Evolutionary conservation across 2,113 vertebrate species (phyloP), one percentile per base, ranked within the genome.

Genomic region (Microtus montanus): DNA sequence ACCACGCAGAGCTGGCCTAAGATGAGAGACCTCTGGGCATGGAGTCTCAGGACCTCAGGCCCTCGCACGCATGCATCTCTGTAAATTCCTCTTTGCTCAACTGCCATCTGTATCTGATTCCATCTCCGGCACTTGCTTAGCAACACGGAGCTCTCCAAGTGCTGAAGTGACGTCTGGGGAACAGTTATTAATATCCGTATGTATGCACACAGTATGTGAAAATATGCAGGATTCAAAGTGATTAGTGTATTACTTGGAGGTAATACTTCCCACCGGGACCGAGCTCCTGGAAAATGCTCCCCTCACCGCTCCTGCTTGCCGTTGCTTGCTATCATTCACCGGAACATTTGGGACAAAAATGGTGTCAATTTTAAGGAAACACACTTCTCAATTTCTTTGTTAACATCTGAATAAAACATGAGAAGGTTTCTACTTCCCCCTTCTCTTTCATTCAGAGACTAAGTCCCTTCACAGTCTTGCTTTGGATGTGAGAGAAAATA

Each of bases 361-460:
- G 98, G 98, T 98, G 97, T 97, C 98, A 96, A 94, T 97, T 98
- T 97, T 97, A 98, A 98, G 98, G 97, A 98, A 98, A 98, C 98
- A 98, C 96, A 97, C 96, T 96, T 98, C 97, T 98, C 98, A 94
- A 97, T 96, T 98, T 97, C 98, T 98, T 98, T 98, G 97, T 98
- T 98, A 98, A 98, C 98, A 98, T 98, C 84, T 98, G 96, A 98
- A 97, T 92, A 97, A 98, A 98, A 97, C 95, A 98, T 98, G 98
- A 96, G 97, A 95, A 92, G 96, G 85, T 96, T 97, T 95, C 97
- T 97, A 94, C 93, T 96, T 96, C 92, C 44, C 91, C 96, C 64
- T 77, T 96, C 92, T 93, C 82, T 97, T 97, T 97, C 92, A 97
- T 98, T 97, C 96, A 98, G 95, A 97, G 97, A 98, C 95, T 94